Evolutionary conservation across 1,140 invertebrate genomes (phyloP).

Genomic region (Magallana angulata): DNA sequence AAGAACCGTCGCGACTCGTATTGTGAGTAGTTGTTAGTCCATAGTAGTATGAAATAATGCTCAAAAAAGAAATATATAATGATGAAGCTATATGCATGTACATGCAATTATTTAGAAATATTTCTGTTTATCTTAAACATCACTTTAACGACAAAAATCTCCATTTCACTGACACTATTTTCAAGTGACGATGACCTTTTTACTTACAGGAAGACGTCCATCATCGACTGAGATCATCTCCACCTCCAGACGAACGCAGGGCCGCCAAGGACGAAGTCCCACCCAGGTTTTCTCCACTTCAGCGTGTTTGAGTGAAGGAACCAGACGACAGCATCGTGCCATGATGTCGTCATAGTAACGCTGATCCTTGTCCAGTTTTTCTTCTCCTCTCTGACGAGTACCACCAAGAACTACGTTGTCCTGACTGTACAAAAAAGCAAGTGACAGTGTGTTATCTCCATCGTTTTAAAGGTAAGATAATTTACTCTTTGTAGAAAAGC

Average conservation of each 20-base stretch:
- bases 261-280: constrained; percentile 55
- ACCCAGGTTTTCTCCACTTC: constrained; percentile 46
- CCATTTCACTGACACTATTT: no score
- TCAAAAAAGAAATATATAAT: no score
- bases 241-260: constrained; percentile 46
- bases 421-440: constrained; percentile 41
- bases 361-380: constrained; percentile 24
- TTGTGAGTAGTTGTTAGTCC: no score
- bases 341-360: constrained; percentile 50
- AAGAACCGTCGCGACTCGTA: no score
- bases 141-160: no score
- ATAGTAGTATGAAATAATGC: no score
- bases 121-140: no score
- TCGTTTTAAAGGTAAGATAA: no score
- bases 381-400: constrained; percentile 52
- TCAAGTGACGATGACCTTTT: background rate
- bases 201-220: background rate
- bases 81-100: no score
- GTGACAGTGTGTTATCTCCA: no score
- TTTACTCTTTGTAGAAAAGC: no score
- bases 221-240: constrained; percentile 18
- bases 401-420: constrained; percentile 62
- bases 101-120: no score
- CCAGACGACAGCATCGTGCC: constrained; percentile 45
- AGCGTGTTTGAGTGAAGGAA: constrained; percentile 56